Conservation (phyloP, 2,888 invertebrate species). For the Graphium colonna region DNA sequence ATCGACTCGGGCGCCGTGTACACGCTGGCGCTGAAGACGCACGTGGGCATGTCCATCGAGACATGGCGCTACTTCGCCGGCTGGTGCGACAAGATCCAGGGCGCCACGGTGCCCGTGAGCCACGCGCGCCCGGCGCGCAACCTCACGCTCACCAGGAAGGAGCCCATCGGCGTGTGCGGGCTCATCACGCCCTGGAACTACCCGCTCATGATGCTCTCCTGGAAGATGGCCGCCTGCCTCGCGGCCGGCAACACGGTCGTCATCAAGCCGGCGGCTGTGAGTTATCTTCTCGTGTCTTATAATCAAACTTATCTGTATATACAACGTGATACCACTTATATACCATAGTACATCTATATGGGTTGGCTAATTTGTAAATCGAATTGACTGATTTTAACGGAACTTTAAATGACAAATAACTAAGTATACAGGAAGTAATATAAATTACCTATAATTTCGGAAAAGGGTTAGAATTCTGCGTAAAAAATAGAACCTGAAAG, state of each 20-base stretch:
- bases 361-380: no score
- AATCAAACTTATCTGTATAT: no score
- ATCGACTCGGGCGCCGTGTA: slow-evolving; percentile 98
- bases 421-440: no score
- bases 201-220: slow-evolving; percentile 98
- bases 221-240: slow-evolving; percentile 99
- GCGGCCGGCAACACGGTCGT: slow-evolving; percentile 98
- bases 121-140: slow-evolving; percentile 95
- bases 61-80: slow-evolving; percentile 98
- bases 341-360: no score
- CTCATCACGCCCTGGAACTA: slow-evolving; percentile 98
- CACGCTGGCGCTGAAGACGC: slow-evolving; percentile 96
- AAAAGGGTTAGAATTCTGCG: no score
- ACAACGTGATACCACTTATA: no score
- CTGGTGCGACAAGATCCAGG: slow-evolving; percentile 98
- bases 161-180: slow-evolving; percentile 96
- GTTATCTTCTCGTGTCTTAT: no score
- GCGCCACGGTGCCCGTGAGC: slow-evolving; percentile 93
- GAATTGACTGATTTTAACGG: no score
- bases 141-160: slow-evolving; percentile 91
- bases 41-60: slow-evolving; percentile 98
- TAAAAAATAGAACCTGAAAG: no score
- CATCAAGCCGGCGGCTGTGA: no score
- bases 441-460: no score
- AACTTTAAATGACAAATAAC: no score